Evolutionary conservation across 2,113 vertebrate species (phyloP).

Genomic region (Scatophagus argus): DNA sequence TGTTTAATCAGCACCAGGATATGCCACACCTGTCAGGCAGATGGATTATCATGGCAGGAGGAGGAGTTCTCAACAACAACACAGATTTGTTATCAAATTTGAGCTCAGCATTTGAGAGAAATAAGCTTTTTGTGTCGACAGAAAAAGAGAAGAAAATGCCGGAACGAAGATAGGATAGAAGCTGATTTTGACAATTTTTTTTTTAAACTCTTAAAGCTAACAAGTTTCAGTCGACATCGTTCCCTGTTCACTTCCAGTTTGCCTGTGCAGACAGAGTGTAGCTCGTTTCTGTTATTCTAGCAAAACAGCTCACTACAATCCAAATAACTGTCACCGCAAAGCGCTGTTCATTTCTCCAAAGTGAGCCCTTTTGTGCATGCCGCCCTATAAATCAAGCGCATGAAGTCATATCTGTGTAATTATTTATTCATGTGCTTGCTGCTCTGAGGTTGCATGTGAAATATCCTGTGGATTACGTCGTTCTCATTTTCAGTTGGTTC

Average conservation of each 20-base stretch:
- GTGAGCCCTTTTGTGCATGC: too few relatives aligned
- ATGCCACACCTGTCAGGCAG: too few relatives aligned
- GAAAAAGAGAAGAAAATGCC: neutral
- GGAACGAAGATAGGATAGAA: neutral
- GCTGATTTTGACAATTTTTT: neutral
- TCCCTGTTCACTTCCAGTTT: neutral
- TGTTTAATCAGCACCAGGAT: too few relatives aligned
- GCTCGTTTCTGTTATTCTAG: neutral
- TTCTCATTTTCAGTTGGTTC: too few relatives aligned
- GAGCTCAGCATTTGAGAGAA: too few relatives aligned
- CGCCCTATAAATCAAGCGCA: conserved; percentile 3
- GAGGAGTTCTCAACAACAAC: too few relatives aligned
- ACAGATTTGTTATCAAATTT: too few relatives aligned
- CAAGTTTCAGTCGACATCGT: neutral
- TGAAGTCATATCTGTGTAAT: conserved; percentile 30
- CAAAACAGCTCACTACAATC: neutral
- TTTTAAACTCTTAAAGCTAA: neutral
- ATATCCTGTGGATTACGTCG: too few relatives aligned
- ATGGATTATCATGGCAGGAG: too few relatives aligned
- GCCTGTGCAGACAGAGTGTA: neutral
- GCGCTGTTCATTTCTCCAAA: neutral
- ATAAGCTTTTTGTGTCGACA: too few relatives aligned
- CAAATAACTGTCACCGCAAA: neutral
- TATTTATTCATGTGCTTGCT: conserved; percentile 19
- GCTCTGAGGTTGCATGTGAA: conserved; percentile 7